phyloP scores from a whole-genome alignment of 2,888 invertebrate genomes.

The Ophraella communa region DNA sequence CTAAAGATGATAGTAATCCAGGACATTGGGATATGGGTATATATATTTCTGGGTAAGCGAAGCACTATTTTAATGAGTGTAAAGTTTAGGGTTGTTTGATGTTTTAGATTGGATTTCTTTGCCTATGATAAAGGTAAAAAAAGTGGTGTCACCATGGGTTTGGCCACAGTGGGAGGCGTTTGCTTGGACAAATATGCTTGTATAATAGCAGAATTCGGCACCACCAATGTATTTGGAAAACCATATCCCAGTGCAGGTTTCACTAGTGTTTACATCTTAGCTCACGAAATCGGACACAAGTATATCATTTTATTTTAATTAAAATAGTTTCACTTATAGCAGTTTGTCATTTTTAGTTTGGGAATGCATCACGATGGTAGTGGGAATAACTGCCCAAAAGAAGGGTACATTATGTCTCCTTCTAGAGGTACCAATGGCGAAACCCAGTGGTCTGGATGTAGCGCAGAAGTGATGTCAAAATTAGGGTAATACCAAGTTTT shows the following conservation, averaged over 20 bases:
- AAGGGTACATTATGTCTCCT: constrained; percentile 84
- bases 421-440: constrained; percentile 80
- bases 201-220: constrained; percentile 80
- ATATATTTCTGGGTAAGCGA: constrained; percentile 72
- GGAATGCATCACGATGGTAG: constrained; percentile 83
- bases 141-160: constrained; percentile 79
- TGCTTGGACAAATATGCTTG: constrained; percentile 76
- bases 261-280: constrained; percentile 81
- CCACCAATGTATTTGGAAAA: constrained; percentile 73
- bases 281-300: constrained; percentile 87
- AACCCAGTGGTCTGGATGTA: constrained; percentile 79
- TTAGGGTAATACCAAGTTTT: constrained; percentile 68
- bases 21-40: constrained; percentile 83
- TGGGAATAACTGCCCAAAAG: constrained; percentile 74
- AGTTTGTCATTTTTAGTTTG: constrained; percentile 63
- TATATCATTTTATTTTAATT: constrained; percentile 58
- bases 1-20: constrained; percentile 70
- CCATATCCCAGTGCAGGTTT: constrained; percentile 86
- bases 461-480: constrained; percentile 69
- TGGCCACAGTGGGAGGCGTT: constrained; percentile 81
- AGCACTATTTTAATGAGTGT: background rate
- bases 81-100: background rate
- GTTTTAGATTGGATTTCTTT: constrained; percentile 73
- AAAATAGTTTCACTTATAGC: background rate
- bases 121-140: constrained; percentile 72